Evolutionary conservation across 2,888 invertebrate species (phyloP).

Genomic region (Psylliodes chrysocephalus): DNA sequence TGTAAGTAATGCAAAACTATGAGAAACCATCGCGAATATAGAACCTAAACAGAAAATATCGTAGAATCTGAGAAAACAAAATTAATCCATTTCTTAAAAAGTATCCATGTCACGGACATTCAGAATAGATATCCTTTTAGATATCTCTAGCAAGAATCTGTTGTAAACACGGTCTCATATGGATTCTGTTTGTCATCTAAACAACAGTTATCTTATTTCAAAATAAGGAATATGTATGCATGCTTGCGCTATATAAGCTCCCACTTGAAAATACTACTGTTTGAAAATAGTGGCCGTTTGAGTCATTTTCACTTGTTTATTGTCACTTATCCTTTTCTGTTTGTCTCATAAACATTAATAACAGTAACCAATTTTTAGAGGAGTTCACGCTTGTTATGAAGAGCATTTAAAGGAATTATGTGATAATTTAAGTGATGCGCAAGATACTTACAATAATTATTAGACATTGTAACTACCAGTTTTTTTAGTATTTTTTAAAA

Average conservation of each 20-base stretch:
- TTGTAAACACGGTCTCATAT: slow-evolving; percentile 6
- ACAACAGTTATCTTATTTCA: slow-evolving; percentile 12
- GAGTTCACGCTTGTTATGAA: neutral
- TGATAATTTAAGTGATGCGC: no score
- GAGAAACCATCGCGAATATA: no score
- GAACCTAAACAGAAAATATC: no score
- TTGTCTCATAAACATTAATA: neutral
- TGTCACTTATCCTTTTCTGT: neutral
- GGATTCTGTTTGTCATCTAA: slow-evolving; percentile 14
- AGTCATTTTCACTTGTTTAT: slow-evolving; percentile 5
- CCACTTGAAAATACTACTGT: slow-evolving; percentile 1
- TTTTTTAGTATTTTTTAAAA: no score
- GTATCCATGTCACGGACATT: neutral
- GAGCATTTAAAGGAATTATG: no score
- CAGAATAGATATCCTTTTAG: neutral
- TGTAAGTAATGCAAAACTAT: no score
- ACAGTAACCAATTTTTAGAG: neutral
- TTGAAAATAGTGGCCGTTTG: neutral
- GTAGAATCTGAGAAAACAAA: neutral
- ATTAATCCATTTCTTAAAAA: neutral
- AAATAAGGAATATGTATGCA: slow-evolving; percentile 11
- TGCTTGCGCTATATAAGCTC: slow-evolving; percentile 2
- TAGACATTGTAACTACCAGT: no score
- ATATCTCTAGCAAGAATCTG: slow-evolving; percentile 11
- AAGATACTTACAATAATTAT: no score